These are phyloP conservation scores for Tragelaphus buxtoni DNA, from an alignment of 2,113 vertebrate genomes.

Conservation along the genomic window DNA sequence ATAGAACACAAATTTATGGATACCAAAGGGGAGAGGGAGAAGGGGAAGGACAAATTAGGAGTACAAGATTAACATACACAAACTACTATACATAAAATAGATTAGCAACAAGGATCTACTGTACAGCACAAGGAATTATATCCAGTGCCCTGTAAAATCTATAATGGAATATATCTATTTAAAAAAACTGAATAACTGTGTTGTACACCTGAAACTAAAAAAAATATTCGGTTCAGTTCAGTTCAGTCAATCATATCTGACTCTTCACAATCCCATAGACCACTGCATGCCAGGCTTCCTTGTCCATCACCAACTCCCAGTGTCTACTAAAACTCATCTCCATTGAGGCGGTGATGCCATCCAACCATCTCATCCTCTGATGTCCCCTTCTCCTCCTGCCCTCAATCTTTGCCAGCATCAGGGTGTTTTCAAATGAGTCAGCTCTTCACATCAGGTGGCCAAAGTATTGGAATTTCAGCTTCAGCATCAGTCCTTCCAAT, in stretches of 20 bases:
- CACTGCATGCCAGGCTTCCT: rapidly evolving
- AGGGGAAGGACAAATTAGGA: neutral
- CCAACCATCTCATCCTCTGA: neutral
- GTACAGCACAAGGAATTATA: neutral
- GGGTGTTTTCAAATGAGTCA: neutral
- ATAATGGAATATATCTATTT: neutral
- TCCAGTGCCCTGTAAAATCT: neutral
- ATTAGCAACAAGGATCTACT: neutral
- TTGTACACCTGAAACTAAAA: neutral
- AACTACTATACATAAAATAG: neutral
- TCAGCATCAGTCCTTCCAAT: neutral
- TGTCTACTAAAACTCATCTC: neutral
- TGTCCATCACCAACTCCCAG: neutral
- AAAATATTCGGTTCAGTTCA: neutral
- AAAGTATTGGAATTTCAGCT: neutral
- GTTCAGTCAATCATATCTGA: neutral
- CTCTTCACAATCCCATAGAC: neutral
- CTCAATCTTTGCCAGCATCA: neutral
- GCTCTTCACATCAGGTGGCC: neutral
- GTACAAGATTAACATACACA: neutral
- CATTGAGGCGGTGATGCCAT: neutral
- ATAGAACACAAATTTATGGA: neutral
- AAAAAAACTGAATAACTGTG: neutral
- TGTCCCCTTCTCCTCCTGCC: neutral
- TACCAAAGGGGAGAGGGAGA: neutral